Evolutionary conservation across 2,888 invertebrate genomes (phyloP).

Genomic region (Brachypalpus laphriformis): DNA sequence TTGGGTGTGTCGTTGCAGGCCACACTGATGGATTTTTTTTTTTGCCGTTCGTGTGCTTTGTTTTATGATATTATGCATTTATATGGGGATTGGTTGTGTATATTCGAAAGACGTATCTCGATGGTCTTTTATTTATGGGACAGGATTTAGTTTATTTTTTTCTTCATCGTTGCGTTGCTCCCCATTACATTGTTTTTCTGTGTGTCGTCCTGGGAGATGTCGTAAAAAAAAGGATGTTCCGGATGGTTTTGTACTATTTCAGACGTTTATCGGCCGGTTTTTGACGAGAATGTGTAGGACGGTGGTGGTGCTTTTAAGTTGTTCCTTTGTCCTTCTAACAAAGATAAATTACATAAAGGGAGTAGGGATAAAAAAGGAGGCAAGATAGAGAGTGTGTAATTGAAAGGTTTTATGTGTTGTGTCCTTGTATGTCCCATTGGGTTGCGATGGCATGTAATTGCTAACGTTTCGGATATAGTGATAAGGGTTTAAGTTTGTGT

Average conservation of each 20-base stretch:
- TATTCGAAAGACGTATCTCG: constrained; percentile 7
- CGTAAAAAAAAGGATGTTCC: constrained; percentile 44
- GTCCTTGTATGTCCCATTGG: constrained; percentile 5
- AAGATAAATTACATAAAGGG: constrained; percentile 38
- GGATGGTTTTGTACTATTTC: constrained; percentile 14
- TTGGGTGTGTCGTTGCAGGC: constrained; percentile 49
- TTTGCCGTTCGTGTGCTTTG: not conserved
- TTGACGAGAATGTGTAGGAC: constrained; percentile 12
- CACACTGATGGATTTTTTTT: constrained; percentile 1
- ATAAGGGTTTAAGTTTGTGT: constrained; percentile 37
- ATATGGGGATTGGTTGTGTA: constrained; percentile 16
- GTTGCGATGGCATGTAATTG: constrained; percentile 49
- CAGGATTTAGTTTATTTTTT: constrained; percentile 29
- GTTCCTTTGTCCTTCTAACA: constrained; percentile 16
- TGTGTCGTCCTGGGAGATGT: constrained; percentile 8
- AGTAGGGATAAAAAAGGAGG: not conserved
- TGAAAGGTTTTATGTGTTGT: constrained; percentile 64
- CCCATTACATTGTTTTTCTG: not conserved
- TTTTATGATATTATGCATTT: constrained; percentile 50
- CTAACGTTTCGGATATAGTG: constrained; percentile 27
- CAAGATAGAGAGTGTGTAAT: constrained; percentile 28
- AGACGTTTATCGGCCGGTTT: constrained; percentile 37
- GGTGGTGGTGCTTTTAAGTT: constrained; percentile 13
- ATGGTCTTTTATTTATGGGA: constrained; percentile 31
- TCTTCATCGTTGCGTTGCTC: not conserved